These are phyloP conservation scores for Caranx melampygus DNA, from an alignment of 2,113 vertebrate species.

Conservation along the genomic window DNA sequence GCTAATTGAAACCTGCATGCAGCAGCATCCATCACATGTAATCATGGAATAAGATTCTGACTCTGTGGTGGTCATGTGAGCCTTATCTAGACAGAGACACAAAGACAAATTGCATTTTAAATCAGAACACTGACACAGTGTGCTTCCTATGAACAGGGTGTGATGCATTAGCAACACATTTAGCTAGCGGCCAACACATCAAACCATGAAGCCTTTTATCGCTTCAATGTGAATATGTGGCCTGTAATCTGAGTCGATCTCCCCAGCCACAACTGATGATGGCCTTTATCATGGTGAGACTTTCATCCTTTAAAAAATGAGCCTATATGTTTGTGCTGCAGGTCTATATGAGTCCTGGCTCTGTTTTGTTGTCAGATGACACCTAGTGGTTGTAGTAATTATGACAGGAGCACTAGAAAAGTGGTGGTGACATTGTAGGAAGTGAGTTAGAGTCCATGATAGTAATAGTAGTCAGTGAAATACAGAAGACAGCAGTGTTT, in stretches of 20 bases:
- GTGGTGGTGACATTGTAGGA: too few relatives aligned
- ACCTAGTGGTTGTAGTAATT: too few relatives aligned
- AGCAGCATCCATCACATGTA: constrained; percentile 40
- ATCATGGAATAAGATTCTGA: constrained; percentile 42
- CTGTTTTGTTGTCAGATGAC: too few relatives aligned
- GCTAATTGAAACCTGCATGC: constrained; percentile 35
- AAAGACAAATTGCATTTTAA: constrained; percentile 38
- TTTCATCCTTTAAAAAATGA: too few relatives aligned
- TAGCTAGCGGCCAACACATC: background rate
- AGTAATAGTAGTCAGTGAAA: too few relatives aligned
- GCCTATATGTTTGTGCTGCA: too few relatives aligned
- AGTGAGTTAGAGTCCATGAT: too few relatives aligned
- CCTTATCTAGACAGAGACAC: constrained; percentile 29
- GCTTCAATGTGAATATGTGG: constrained; percentile 5
- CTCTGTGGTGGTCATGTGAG: constrained; percentile 17
- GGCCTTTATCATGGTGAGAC: background rate
- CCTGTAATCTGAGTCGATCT: background rate
- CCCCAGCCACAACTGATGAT: background rate
- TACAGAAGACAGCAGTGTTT: too few relatives aligned
- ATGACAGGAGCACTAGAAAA: too few relatives aligned
- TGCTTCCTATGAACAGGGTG: background rate
- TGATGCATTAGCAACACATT: constrained; percentile 8
- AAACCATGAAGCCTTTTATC: background rate
- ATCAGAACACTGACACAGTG: constrained; percentile 23
- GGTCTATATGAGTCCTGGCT: too few relatives aligned